These are phyloP conservation scores for Phylloscopus whistleri DNA, from an alignment of 2,113 vertebrate genomes.

Conservation along the genomic window DNA sequence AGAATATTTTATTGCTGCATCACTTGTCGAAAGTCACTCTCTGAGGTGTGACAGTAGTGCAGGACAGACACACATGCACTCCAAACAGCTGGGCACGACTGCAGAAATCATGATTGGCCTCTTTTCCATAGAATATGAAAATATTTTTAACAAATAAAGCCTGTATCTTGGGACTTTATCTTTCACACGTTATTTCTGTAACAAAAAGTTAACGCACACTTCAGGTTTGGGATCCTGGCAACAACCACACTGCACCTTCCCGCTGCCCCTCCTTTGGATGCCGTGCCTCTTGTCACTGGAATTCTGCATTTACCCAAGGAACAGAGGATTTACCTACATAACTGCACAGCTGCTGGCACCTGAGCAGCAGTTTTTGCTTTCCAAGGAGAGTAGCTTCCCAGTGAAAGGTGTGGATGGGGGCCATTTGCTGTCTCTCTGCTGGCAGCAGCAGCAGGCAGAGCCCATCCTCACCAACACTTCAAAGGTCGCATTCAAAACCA, in stretches of 20 bases:
- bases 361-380: neutral
- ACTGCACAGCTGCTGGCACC: neutral
- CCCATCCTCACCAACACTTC: fast-evolving
- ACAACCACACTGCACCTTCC: neutral
- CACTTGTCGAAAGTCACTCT: neutral
- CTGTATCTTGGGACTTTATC: neutral
- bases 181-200: neutral
- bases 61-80: neutral
- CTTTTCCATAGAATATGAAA: neutral
- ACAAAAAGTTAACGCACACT: neutral
- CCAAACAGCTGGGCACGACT: neutral
- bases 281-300: neutral
- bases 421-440: neutral
- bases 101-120: neutral
- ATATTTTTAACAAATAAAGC: neutral
- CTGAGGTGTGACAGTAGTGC: neutral
- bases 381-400: neutral
- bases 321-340: neutral
- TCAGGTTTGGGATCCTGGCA: neutral
- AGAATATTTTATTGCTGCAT: neutral
- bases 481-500: neutral
- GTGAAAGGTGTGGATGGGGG: neutral
- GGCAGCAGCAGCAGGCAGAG: neutral
- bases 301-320: neutral
- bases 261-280: fast-evolving